A percentile compares a stretch with the other conserved stretches of the same genome.
Evolutionary conservation across 2,888 invertebrate species (phyloP).

Genomic region (Agapetus fuscipes): DNA sequence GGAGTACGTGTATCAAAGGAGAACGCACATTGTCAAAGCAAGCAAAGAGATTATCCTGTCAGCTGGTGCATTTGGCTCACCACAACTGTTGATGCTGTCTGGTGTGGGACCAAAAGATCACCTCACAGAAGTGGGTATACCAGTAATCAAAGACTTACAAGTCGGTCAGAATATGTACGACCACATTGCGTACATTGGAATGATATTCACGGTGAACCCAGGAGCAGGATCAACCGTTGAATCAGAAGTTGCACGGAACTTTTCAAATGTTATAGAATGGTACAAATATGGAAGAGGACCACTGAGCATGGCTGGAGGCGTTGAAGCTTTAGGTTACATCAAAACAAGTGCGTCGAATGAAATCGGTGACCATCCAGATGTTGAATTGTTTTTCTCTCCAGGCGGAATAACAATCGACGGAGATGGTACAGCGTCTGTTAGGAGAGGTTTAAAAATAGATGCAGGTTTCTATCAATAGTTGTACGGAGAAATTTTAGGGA

Average conservation of each 20-base stretch:
- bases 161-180: slow-evolving; percentile 59
- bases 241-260: slow-evolving; percentile 21
- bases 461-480: slow-evolving; percentile 45
- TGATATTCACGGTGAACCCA: slow-evolving; percentile 35
- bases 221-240: slow-evolving; percentile 31
- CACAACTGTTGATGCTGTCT: slow-evolving; percentile 83
- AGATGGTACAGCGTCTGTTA: slow-evolving; percentile 42
- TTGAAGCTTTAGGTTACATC: slow-evolving; percentile 56
- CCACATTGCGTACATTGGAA: slow-evolving; percentile 46
- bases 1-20: slow-evolving; percentile 47
- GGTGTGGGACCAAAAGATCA: slow-evolving; percentile 53
- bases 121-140: slow-evolving; percentile 43
- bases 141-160: slow-evolving; percentile 52
- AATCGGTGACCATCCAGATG: slow-evolving; percentile 52
- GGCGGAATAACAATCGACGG: slow-evolving; percentile 52
- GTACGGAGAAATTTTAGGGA: slow-evolving; percentile 45
- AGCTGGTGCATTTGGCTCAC: slow-evolving; percentile 81
- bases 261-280: slow-evolving; percentile 29
- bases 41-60: slow-evolving; percentile 75
- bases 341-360: slow-evolving; percentile 49
- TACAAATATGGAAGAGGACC: slow-evolving; percentile 36
- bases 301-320: slow-evolving; percentile 49
- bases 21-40: slow-evolving; percentile 43
- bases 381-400: slow-evolving; percentile 54
- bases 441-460: slow-evolving; percentile 46